Evolutionary conservation across 2,888 invertebrate genomes (phyloP).

Genomic region (Apomyelois bistriatella): DNA sequence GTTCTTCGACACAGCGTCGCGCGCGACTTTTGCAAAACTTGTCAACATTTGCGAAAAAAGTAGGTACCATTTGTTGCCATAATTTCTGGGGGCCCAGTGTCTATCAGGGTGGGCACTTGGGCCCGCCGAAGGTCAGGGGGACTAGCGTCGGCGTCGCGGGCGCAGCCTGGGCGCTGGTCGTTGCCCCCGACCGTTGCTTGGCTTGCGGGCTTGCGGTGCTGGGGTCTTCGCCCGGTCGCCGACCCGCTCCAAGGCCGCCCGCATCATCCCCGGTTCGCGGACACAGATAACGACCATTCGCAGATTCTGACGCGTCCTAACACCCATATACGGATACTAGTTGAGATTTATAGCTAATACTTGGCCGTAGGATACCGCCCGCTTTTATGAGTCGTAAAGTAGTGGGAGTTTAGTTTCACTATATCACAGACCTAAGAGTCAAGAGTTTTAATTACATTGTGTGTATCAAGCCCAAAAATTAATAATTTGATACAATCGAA

Average conservation of each 20-base stretch:
- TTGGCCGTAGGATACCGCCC: not conserved
- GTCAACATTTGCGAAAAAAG: not conserved
- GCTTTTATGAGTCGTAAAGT: not conserved
- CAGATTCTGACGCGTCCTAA: slow-evolving; percentile 45
- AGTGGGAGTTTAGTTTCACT: not conserved
- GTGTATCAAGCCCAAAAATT: not conserved
- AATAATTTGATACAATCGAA: not conserved
- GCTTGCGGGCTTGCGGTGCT: slow-evolving; percentile 61
- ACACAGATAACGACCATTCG: slow-evolving; percentile 60
- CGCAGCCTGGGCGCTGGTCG: slow-evolving; percentile 65
- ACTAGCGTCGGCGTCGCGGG: slow-evolving; percentile 50
- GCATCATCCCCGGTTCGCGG: slow-evolving; percentile 71
- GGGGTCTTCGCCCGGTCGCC: slow-evolving; percentile 78
- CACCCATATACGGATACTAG: slow-evolving; percentile 23
- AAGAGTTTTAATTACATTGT: not conserved
- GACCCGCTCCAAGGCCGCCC: slow-evolving; percentile 76
- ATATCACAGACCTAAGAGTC: not conserved
- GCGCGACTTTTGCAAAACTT: too few relatives aligned
- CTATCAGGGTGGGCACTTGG: slow-evolving; percentile 31
- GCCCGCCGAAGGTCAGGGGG: slow-evolving; percentile 47
- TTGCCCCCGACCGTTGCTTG: slow-evolving; percentile 79
- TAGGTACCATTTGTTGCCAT: not conserved
- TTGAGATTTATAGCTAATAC: slow-evolving; percentile 23
- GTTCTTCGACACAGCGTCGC: too few relatives aligned
- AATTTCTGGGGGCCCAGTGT: slow-evolving; percentile 21